Evolutionary conservation across 2,797 vertebrate genomes (phyloP).

Genomic region (Pogoniulus pusillus): DNA sequence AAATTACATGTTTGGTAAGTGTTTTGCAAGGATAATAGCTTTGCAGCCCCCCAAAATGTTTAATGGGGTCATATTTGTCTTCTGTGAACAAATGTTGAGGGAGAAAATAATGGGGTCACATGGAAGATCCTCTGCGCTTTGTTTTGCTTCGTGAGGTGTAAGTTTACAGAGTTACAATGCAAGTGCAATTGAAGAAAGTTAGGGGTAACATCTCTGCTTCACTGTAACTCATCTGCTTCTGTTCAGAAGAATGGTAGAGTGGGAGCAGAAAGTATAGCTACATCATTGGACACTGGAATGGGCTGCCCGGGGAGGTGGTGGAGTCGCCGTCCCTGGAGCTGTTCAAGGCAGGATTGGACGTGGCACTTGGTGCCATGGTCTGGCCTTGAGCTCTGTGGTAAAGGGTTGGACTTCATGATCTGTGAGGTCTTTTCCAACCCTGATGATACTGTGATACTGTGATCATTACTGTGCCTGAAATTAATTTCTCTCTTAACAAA

Average conservation of each 20-base stretch:
- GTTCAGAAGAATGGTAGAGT: slow-evolving; percentile 10
- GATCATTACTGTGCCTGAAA: background rate
- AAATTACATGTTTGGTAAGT: slow-evolving; percentile 69
- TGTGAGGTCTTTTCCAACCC: no score
- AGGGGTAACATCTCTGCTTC: background rate
- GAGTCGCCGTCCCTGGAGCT: no score
- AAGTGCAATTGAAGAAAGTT: background rate
- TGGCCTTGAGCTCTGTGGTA: no score
- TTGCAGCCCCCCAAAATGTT: slow-evolving; percentile 42
- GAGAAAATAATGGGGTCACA: slow-evolving; percentile 18
- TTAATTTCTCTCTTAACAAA: background rate
- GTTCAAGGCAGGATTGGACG: no score
- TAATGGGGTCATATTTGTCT: slow-evolving; percentile 51
- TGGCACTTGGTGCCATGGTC: no score
- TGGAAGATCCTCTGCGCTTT: background rate
- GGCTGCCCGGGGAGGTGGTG: no score
- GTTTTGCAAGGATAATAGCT: slow-evolving; percentile 59
- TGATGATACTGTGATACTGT: no score
- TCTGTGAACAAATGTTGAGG: slow-evolving; percentile 13
- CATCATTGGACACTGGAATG: no score
- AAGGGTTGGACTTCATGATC: no score
- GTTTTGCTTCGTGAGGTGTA: slow-evolving; percentile 4
- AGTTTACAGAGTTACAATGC: background rate
- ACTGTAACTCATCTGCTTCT: background rate
- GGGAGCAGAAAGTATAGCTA: background rate